A percentile compares a stretch with the other conserved stretches of the same genome.
Evolutionary conservation across 2,113 vertebrate genomes (phyloP).

Genomic region (Drymodes brunneopygia): DNA sequence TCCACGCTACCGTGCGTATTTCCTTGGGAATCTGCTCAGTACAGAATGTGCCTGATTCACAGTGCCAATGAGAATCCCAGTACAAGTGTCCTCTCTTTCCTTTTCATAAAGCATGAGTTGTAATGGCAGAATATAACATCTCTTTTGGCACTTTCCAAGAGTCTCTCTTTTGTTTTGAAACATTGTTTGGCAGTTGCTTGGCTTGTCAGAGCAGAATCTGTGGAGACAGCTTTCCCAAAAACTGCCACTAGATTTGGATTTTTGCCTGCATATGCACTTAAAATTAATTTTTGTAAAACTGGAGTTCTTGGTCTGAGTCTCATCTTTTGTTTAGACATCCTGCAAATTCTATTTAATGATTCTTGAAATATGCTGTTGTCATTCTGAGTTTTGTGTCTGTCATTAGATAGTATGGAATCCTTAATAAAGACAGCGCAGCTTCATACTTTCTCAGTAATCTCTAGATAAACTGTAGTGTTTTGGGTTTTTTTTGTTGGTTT

Average conservation of each 20-base stretch:
- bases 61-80: neutral
- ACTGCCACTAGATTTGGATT: neutral
- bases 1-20: neutral
- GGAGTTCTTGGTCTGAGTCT: neutral
- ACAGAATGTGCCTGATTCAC: neutral
- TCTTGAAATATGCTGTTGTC: neutral
- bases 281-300: neutral
- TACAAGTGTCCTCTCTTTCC: neutral
- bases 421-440: neutral
- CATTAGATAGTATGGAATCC: neutral
- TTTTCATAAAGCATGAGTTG: neutral
- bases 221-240: constrained; percentile 27
- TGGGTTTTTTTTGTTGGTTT: no score
- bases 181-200: constrained; percentile 44
- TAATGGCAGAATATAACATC: neutral
- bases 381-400: neutral
- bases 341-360: neutral
- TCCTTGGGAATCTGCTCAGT: neutral
- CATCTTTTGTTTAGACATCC: neutral
- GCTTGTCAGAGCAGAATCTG: constrained; percentile 4
- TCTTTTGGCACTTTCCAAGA: constrained; percentile 24
- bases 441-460: neutral
- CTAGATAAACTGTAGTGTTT: neutral
- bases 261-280: neutral
- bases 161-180: constrained; percentile 43